Base-by-base conservation (phyloP, 2,888 invertebrate species). In the Ormyrus labotus region DNA sequence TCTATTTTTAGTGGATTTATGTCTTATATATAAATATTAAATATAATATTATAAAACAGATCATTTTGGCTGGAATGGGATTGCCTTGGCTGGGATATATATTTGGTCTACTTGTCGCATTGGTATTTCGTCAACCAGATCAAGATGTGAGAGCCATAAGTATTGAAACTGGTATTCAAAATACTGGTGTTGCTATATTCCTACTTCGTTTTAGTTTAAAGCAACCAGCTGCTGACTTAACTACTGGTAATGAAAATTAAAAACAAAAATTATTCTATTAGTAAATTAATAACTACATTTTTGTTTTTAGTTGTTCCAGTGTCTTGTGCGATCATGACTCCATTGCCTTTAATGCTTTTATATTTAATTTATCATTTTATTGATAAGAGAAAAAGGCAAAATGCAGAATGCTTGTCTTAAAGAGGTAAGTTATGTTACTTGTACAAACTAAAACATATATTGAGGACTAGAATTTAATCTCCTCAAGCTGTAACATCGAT, bases 111-210 rank as follows among this genome's bases (percentile, higher is more conserved):
- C 63, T 93, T 8, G 85, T 93, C 0, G 94, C 96, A 0, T 91
- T 92, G 72, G 48, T 94, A 0, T 91, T 93, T 11, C 92, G 92
- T 48, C 96, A 95, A 88, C 92, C 93, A 6, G 90, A 92, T 63
- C 89, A 92, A 4, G 96, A 98, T 90, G 92, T 94, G 3, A 91
- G 96, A n/a, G 97, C 98, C 6, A 97, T 98, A 86, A 95, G 96
- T 68, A 95, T 98, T 69, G 98, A 98, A 92, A 96, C 97, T 5
- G 97, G 98, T 71, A 95, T 98, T 74, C 98, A 98, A 91, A 98
- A 98, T 91, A 97, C 98, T 0, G 98, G 97, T 63, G 95, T 98
- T 83, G 94, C 98, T 0, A 98, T 98, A 86, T 96, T 98, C 90
- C 92, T 98, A 85, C 91, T 98, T 74, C 92, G 96, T 78, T 95